Base-by-base conservation (phyloP, 2,888 invertebrate species). In the Drosophila dives region DNA sequence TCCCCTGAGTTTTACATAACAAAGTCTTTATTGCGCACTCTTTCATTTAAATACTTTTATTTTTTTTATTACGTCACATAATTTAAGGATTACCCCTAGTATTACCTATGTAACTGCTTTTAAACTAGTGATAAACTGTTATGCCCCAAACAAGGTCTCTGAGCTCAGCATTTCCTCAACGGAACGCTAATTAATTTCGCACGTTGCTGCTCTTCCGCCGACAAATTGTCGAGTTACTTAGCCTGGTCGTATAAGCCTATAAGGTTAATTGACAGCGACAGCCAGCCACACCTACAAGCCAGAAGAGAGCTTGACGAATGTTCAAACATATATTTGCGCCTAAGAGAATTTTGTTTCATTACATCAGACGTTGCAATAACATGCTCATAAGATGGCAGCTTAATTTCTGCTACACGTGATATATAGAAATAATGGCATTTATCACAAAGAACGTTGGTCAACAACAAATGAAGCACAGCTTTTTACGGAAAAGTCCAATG, bases 141-240 rank as follows among this genome's bases (percentile, higher is more conserved):
- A 48, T 38, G 45, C 17, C 26, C 33, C n/a, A 49, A 61, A 58
- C 62, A 64, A 75, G 56, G 55, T 65, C 55, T 54, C 12, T 33
- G 29, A 33, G 26, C 45, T 36, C 38, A 38, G 50, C 55, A 77
- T 77, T 81, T 77, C 81, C 77, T 71, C 38, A 66, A 49, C 42
- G 53, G 48, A 34, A 34, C 48, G 77, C 55, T 77, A 81, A 77
- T 72, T 72, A 58, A 64, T 60, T 77, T 72, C 56, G 51, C 81
- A 77, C 81, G 54, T 64, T 70, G 45, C 49, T 54, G 42, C 32
- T 76, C 38, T 65, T 80, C 53, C 65, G 56, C 60, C 64, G 81
- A 59, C 81, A 76, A 77, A 71, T 54, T 40, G 36, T 33, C 62
- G 23, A 51, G 61, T 29, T 62, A 48, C 48, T 75, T 33, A 34